These are phyloP conservation scores for Nasonia giraulti DNA, from an alignment of 1,140 invertebrate species.

Conservation along the genomic window DNA sequence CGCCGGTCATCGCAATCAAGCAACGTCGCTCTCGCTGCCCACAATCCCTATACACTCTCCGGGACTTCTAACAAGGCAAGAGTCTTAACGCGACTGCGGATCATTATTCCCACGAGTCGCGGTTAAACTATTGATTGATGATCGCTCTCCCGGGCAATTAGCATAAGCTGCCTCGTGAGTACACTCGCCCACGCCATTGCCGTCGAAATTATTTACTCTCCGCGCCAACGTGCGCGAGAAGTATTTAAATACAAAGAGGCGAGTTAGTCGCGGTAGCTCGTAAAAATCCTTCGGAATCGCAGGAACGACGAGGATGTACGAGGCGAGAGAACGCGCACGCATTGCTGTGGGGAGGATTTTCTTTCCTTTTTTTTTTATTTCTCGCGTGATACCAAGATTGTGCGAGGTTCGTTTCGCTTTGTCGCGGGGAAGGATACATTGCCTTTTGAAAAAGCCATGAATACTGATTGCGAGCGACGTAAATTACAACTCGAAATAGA, in stretches of 20 bases:
- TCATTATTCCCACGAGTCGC: neutral
- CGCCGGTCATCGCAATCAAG: neutral
- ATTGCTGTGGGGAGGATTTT: neutral
- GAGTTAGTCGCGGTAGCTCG: neutral
- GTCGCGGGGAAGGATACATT: too few relatives aligned
- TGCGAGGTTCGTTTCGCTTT: too few relatives aligned
- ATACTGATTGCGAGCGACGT: neutral
- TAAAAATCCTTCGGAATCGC: neutral
- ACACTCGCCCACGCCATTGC: neutral
- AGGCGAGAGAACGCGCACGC: neutral
- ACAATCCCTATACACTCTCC: neutral
- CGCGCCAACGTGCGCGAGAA: neutral
- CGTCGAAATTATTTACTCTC: conserved; percentile 9
- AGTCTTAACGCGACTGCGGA: neutral
- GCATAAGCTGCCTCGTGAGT: neutral
- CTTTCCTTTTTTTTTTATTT: too few relatives aligned
- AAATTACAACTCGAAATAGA: neutral
- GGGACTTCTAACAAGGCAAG: neutral
- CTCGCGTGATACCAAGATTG: too few relatives aligned
- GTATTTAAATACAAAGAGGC: conserved; percentile 26
- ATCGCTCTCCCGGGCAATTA: neutral
- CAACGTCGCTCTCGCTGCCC: neutral
- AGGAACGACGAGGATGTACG: neutral
- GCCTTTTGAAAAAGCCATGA: neutral
- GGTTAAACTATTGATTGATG: conserved; percentile 15